Base-by-base conservation (phyloP, 2,113 vertebrate species). In the Erythrocercus mccallii region DNA sequence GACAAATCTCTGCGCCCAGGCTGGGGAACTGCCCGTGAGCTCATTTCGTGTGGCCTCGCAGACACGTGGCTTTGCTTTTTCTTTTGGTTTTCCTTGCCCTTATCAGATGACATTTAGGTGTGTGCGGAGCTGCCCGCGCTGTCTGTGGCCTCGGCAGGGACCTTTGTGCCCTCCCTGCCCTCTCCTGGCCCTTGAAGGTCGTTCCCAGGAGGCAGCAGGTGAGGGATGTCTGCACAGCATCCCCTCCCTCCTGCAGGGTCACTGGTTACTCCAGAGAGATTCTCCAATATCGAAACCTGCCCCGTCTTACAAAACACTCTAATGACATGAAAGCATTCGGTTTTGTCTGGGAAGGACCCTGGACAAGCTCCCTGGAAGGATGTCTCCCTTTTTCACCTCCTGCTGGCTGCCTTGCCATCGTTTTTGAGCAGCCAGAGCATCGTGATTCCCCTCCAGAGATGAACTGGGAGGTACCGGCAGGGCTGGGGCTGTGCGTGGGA, bases 61-160 rank as follows among this genome's bases (percentile, higher is more conserved):
- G 60, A 30, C 3, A 0, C 0, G 6, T 11, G 53, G 62, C 4
- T 22, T 78, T 5, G 30, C 9, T 14, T 24, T 31, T 10, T 0
- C 11, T 42, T 40, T 30, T 15, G 1, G 3, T n/a, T 82, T 68
- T 5, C 70, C 62, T 7, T 72, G 61, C 54, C 42, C 17, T 83
- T 74, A 25, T 58, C 42, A 33, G 94, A 8, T 83, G 91, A 62
- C 60, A 21, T 88, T 92, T 81, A 4, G 50, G 42, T 23, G 50
- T 38, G 66, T n/a, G 65, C 42, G 54, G 50, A 65, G 40, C 20
- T 70, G 66, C 47, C 82, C 44, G 64, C 56, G 25, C 21, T n/a
- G n/a, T n/a, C n/a, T n/a, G 33, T 27, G 73, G 11, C 31, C 60
- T 44, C 48, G 15, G 53, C 37, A 19, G 54, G 64, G 50, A 31